Evolutionary conservation across 23 tunicate species (phyloP).

Genomic region (Halocynthia aurantium): DNA sequence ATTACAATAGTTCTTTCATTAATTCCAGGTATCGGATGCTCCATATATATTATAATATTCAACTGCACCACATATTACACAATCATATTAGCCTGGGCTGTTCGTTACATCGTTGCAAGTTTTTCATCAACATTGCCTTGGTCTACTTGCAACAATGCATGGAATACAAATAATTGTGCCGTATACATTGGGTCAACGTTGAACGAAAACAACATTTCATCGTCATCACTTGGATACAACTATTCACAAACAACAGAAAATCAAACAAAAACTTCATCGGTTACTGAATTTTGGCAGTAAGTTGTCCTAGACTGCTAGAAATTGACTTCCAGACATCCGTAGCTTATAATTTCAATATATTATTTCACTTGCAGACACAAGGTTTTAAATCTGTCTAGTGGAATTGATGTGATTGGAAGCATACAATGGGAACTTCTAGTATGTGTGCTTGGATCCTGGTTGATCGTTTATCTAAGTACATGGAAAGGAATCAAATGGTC

Average conservation of each 20-base stretch:
- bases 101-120: constrained; percentile 37
- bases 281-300: constrained; percentile 42
- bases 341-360: not conserved
- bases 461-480: constrained; percentile 25
- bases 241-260: not conserved
- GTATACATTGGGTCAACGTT: too few relatives aligned
- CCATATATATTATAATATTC: constrained; percentile 22
- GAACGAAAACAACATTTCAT: too few relatives aligned
- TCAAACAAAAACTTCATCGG: constrained; percentile 5
- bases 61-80: constrained; percentile 19
- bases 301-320: not conserved
- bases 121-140: constrained; percentile 39
- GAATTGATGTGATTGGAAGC: constrained; percentile 28
- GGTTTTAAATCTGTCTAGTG: constrained; percentile 27
- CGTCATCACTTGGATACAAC: not conserved
- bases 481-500: constrained; percentile 55
- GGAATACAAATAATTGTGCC: constrained; percentile 50
- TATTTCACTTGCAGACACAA: constrained; percentile 2
- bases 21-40: constrained; percentile 42
- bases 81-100: constrained; percentile 37
- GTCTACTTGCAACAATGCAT: constrained; percentile 40
- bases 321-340: not conserved
- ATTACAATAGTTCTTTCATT: too few relatives aligned
- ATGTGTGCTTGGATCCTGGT: constrained; percentile 29
- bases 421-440: constrained; percentile 25